phyloP scores from a whole-genome alignment of 2,113 vertebrate species.

The Macquaria ambigua region DNA sequence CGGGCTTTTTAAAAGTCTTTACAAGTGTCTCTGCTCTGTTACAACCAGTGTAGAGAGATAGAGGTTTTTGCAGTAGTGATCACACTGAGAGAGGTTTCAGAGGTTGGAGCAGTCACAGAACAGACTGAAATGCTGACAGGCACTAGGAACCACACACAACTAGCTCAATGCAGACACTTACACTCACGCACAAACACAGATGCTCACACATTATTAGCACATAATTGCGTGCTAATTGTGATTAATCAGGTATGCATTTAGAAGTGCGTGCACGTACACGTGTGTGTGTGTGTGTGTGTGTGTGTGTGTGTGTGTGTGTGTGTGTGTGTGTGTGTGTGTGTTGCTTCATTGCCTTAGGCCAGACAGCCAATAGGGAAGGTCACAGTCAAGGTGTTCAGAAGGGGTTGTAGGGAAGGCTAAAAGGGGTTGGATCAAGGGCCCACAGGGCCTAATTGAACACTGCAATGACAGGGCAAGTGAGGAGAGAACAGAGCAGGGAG shows the following conservation, averaged over 20 bases:
- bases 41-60: neutral
- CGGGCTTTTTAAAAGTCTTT: constrained; percentile 14
- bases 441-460: constrained; percentile 56
- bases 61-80: constrained; percentile 22
- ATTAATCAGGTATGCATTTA: constrained; percentile 57
- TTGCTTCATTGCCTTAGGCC: constrained; percentile 26
- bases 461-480: constrained; percentile 44
- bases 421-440: constrained; percentile 39
- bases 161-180: constrained; percentile 21
- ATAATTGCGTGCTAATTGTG: constrained; percentile 64
- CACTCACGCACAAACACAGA: constrained; percentile 47
- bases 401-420: constrained; percentile 30
- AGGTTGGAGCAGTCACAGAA: constrained; percentile 23
- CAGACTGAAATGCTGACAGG: constrained; percentile 25
- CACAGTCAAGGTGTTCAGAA: constrained; percentile 54
- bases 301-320: neutral
- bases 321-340: neutral
- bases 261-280: too few species aligned
- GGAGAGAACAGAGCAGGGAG: constrained; percentile 44
- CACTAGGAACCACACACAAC: constrained; percentile 14
- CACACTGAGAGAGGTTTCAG: constrained; percentile 19
- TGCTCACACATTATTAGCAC: constrained; percentile 49
- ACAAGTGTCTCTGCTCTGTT: neutral
- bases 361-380: constrained; percentile 53
- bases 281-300: neutral